Percentiles rank a stretch among this genome's conserved stretches.
phyloP scores from a whole-genome alignment of 1,140 invertebrate species.

The Eufriesea mexicana region DNA sequence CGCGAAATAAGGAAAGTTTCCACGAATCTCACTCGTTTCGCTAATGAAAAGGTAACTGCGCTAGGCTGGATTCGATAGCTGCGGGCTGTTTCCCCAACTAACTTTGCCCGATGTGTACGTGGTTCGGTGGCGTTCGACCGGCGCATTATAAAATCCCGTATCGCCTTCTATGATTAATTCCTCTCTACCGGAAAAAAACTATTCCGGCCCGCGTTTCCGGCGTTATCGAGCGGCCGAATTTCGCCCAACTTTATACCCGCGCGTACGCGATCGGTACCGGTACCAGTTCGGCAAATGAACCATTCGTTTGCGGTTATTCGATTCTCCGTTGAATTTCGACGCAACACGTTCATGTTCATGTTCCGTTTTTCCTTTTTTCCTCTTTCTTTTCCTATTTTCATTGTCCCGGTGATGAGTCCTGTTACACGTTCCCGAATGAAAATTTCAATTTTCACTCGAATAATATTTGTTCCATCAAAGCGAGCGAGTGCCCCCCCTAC shows the following conservation, averaged over 20 bases:
- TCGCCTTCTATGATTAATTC: constrained; percentile 17
- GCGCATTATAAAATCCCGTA: constrained; percentile 33
- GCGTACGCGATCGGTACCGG: not conserved
- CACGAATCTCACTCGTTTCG: constrained; percentile 31
- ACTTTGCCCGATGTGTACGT: constrained; percentile 27
- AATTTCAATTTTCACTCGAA: constrained; percentile 12
- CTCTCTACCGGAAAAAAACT: not conserved
- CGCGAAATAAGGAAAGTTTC: constrained; percentile 49
- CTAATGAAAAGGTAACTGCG: constrained; percentile 51
- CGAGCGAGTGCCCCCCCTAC: not conserved
- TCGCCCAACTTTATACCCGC: not conserved
- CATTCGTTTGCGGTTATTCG: constrained; percentile 11
- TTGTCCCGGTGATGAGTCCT: not conserved
- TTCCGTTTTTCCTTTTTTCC: not conserved
- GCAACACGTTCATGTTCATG: too few species aligned
- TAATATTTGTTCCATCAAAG: not conserved
- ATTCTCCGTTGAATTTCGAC: not conserved
- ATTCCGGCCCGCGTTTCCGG: too few species aligned
- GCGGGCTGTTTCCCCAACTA: constrained; percentile 31
- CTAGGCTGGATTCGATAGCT: constrained; percentile 20
- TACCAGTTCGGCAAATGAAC: not conserved
- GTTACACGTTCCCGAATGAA: too few species aligned
- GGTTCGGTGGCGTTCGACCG: constrained; percentile 16
- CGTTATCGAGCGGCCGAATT: not conserved
- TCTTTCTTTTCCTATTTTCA: not conserved